Evolutionary conservation across 2,888 invertebrate species (phyloP), one percentile per base, ranked within the genome.

Genomic region (Zelleria hepariella): DNA sequence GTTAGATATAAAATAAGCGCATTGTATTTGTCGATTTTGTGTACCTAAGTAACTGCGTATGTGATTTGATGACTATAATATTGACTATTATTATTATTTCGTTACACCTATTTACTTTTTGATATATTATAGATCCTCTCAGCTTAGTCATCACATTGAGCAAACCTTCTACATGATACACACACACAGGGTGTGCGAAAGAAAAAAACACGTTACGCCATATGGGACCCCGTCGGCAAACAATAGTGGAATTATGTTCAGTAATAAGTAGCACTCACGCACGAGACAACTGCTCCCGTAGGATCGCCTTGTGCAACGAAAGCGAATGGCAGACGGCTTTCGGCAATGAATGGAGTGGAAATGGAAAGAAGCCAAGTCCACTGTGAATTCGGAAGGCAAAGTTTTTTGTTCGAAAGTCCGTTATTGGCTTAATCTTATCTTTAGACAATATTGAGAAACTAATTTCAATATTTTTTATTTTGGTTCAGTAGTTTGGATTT

Each of bases 191-290:
- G 51, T 51, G 23, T 10, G 49, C 32, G 64, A 69, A 42, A 15
- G 32, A 53, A 75, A 71, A 71, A 77, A 72, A 77, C 80, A 86
- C 84, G 87, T 86, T 58, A 86, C 86, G 79, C 87, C 88, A 88
- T 88, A 88, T 88, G 88, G 80, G 74, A 77, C 48, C 80, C 85
- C 80, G 71, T 69, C 76, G 81, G 85, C 85, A 74, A 75, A 88
- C 87, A 88, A 88, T 87, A 82, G 86, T 77, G 79, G 73, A 86
- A 88, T 88, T 88, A 88, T 82, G 73, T 42, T 79, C 76, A 69
- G 78, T 88, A 88, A 88, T 88, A 87, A 86, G 80, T 80, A 70
- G 72, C 63, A 73, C 78, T 80, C 87, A 87, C 88, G 87, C 87
- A 82, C 80, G 68, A 62, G 68, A 66, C 86, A 86, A 86, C 87